Percentiles rank a stretch among this genome's conserved stretches.
Evolutionary conservation across 2,888 invertebrate genomes (phyloP).

Genomic region (Agrochola circellaris): DNA sequence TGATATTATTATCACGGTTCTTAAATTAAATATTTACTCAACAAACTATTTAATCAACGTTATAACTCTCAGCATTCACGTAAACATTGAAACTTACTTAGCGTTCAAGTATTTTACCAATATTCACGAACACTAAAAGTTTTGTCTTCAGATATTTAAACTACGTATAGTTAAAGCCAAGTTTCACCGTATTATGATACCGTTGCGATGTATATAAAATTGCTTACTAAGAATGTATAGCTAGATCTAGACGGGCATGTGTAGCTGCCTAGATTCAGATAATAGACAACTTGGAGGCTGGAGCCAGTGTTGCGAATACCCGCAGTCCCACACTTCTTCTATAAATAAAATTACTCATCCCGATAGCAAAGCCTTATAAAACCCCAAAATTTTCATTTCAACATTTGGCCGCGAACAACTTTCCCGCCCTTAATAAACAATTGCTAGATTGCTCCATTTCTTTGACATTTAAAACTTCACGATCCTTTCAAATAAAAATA

Average conservation of each 20-base stretch:
- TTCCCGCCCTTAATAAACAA: constrained; percentile 40
- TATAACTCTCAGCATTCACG: constrained; percentile 20
- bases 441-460: constrained; percentile 34
- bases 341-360: constrained; percentile 42
- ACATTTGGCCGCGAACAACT: constrained; percentile 20
- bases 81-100: constrained; percentile 36
- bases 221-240: constrained; percentile 23
- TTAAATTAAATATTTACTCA: constrained; percentile 19
- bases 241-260: constrained; percentile 27
- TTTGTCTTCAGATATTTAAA: constrained; percentile 54
- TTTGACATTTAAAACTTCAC: constrained; percentile 35
- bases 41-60: constrained; percentile 37
- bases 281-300: constrained; percentile 44
- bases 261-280: constrained; percentile 44
- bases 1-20: constrained; percentile 5
- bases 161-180: constrained; percentile 41
- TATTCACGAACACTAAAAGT: constrained; percentile 47
- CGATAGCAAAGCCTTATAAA: constrained; percentile 21
- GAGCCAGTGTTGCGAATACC: constrained; percentile 16
- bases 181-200: constrained; percentile 46
- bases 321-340: not conserved
- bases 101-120: constrained; percentile 41
- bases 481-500: constrained; percentile 33
- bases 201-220: constrained; percentile 34
- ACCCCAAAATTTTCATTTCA: constrained; percentile 31